Evolutionary conservation across 2,888 invertebrate genomes (phyloP), one percentile per base, ranked within the genome.

Genomic region (Drosophila anomalata): DNA sequence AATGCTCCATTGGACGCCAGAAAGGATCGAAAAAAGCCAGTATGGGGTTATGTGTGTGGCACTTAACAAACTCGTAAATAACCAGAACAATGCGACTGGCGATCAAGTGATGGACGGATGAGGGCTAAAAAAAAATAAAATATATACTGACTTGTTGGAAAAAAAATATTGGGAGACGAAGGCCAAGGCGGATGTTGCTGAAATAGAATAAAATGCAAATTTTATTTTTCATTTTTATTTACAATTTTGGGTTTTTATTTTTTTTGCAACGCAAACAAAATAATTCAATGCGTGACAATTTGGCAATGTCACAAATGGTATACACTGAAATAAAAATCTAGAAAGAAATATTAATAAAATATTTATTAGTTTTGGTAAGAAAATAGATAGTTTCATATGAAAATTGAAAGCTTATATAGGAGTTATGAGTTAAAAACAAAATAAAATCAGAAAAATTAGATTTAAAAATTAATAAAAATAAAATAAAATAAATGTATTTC

Each of bases 181-280:
- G 60, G 62, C 52, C 55, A 17, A 20, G 57, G 51, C 61, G 74
- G 69, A 77, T 75, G 78, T 57, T 57, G 54, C 58, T 74, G 75
- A 87, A 90, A 89, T 89, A 89, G 89, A 89, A 90, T 89, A 87
- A 89, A 90, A 90, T 89, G 89, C 86, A 90, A 89, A 90, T 89
- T 85, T 84, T 82, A 77, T 87, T 86, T 73, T 67, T 51, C 54
- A 50, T 69, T 75, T 62, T 87, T 62, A 62, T 52, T 67, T 67
- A 26, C 29, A n/a, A 60, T 53, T 61, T 59, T 52, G 55, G 12
- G 22, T 24, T n/a, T 71, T 51, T 56, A 17, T 55, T 75, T 61
- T 73, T 51, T 39, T 59, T 33, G 57, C 61, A 77, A 73, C 61
- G 62, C 78, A 80, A 77, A 78, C 74, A 89, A 86, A 88, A 82